Conservation (phyloP, 2,113 vertebrate species). For the Alectura lathami region DNA sequence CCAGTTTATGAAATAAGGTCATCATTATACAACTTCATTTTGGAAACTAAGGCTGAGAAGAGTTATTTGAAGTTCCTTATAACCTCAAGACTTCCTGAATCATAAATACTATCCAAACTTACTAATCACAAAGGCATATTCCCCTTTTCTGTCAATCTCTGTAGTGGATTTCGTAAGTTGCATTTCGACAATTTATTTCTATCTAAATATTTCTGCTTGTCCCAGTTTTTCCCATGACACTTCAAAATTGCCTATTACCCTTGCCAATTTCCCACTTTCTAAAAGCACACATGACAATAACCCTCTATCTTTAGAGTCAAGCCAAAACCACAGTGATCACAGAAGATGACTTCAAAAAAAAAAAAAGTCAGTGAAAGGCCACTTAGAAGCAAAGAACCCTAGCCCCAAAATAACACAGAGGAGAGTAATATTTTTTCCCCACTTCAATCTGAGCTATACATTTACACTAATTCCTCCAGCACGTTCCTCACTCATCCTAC, state of each 20-base stretch:
- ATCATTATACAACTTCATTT: neutral
- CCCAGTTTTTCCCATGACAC: conserved; percentile 44
- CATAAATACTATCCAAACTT: neutral
- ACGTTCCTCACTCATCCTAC: neutral
- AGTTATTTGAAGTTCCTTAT: neutral
- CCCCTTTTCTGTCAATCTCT: conserved; percentile 1
- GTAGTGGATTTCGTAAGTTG: conserved; percentile 11
- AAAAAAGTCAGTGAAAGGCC: conserved; percentile 23
- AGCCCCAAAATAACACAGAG: neutral
- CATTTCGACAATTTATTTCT: conserved; percentile 50
- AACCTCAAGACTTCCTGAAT: neutral
- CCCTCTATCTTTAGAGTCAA: neutral
- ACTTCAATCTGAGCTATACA: neutral
- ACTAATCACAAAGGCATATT: neutral
- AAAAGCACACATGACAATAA: neutral
- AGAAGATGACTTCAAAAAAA: neutral
- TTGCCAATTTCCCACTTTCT: neutral
- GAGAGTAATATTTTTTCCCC: neutral
- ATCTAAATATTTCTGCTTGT: conserved; percentile 34
- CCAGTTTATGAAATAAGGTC: neutral
- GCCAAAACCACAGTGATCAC: conserved; percentile 4
- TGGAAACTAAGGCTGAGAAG: neutral
- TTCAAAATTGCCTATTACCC: neutral
- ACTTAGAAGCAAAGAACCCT: neutral
- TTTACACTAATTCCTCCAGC: neutral